Evolutionary conservation across 92 coral and sea anemone species (phyloP), one percentile per base, ranked within the genome.

Genomic region (Porites divaricata): DNA sequence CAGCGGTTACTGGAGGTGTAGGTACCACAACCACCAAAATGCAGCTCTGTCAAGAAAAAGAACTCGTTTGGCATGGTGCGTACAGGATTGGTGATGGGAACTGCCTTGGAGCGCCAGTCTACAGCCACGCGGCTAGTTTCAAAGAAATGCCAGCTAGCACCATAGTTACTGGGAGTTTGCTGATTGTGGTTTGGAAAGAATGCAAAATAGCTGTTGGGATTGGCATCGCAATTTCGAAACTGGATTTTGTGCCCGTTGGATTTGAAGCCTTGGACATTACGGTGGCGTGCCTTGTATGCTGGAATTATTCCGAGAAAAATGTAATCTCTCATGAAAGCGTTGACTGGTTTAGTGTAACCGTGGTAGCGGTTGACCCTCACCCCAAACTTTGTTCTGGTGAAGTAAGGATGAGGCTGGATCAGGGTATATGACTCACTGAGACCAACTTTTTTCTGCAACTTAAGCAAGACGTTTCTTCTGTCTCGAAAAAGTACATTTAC

Each of bases 181-280:
- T 56, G 57, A 14, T 28, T 14, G 51, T 90, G 93, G 78, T 90
- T 90, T 5, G 93, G 93, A 52, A 86, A 57, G 73, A 90, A 90
- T 15, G 88, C 93, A 65, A 90, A 90, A 48, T 63, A 80, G 78
- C 90, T 81, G 88, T 86, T 81, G 21, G 93, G 93, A 72, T 86
- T 86, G 1, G n/a, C 74, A 53, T 86, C 93, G 35, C 93, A 90
- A 62, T 86, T 90, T 68, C 45, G 1, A 67, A 90, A 90, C 14
- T 74, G 7, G 61, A 90, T 58, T 6, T 15, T 17, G 22, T 51
- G 75, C 8, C 80, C 71, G 82, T 86, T 90, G 54, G 90, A 87
- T 48, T n/a, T 61, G 77, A 90, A 90, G 26, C 71, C 71, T 10
- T 67, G 71, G 71, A 23, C 25, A 19, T 41, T 20, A 7, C 25